Percentiles rank a stretch among this genome's conserved stretches.
These are phyloP conservation scores for Sarcophaga peregrina DNA, from an alignment of 1,140 invertebrate species.

Conservation along the genomic window DNA sequence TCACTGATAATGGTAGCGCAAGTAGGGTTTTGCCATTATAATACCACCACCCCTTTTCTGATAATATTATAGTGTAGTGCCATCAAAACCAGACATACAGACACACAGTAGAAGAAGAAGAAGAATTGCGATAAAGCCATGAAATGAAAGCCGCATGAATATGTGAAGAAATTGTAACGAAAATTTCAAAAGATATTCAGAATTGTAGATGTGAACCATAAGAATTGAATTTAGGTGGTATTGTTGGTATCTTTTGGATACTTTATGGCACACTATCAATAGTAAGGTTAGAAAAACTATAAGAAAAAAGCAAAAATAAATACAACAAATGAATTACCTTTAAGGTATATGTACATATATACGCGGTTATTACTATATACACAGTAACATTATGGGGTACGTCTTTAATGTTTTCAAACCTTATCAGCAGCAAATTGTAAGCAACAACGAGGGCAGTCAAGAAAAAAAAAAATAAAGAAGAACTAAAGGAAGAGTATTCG, in stretches of 20 bases:
- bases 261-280: background rate
- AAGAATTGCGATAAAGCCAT: background rate
- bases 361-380: background rate
- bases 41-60: background rate
- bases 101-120: background rate
- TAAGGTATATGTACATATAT: background rate
- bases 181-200: background rate
- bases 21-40: background rate
- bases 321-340: background rate
- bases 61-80: background rate
- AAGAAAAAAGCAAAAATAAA: background rate
- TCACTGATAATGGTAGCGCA: background rate
- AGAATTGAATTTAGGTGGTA: no score
- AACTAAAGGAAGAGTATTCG: background rate
- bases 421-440: background rate
- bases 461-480: background rate
- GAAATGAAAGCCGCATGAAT: no score
- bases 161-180: background rate
- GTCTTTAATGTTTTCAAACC: background rate
- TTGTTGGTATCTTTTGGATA: background rate
- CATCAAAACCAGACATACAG: background rate
- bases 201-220: slow-evolving; percentile 1
- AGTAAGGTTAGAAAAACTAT: background rate
- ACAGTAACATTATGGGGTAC: no score
- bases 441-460: background rate